Conservation (phyloP, 1,140 invertebrate species). For the Sweltsa coloradensis region DNA sequence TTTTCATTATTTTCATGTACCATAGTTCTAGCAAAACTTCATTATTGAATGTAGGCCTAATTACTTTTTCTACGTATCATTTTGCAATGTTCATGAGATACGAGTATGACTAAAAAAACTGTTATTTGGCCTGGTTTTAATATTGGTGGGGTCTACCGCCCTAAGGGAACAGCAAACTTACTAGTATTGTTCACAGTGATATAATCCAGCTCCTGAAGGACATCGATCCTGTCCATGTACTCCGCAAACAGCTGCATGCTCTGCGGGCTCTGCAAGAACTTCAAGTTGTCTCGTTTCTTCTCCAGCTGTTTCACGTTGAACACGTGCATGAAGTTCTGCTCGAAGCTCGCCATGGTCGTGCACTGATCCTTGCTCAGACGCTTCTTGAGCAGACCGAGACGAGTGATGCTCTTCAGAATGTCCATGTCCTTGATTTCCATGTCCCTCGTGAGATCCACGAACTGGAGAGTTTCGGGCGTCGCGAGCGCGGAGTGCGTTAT, state of each 20-base stretch:
- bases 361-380: slow-evolving; percentile 24
- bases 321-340: slow-evolving; percentile 57
- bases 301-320: slow-evolving; percentile 59
- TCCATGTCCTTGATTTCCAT: slow-evolving; percentile 37
- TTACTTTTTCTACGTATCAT: too few species aligned
- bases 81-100: too few species aligned
- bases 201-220: slow-evolving; percentile 67
- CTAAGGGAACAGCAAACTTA: too few species aligned
- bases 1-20: too few species aligned
- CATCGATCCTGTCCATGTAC: slow-evolving; percentile 69
- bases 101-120: too few species aligned
- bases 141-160: too few species aligned
- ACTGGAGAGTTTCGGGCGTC: slow-evolving; percentile 28
- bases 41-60: too few species aligned
- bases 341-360: slow-evolving; percentile 40
- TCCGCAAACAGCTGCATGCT: slow-evolving; percentile 79
- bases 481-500: slow-evolving; percentile 39
- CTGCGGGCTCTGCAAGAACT: slow-evolving; percentile 68
- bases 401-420: slow-evolving; percentile 25
- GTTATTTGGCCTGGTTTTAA: too few species aligned
- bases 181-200: slow-evolving; percentile 58
- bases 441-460: slow-evolving; percentile 37
- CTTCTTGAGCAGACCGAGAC: slow-evolving; percentile 17
- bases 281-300: slow-evolving; percentile 54
- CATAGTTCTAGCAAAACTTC: too few species aligned